Base-by-base conservation (phyloP, 2,797 vertebrate genomes). In the Anguilla obscura region DNA sequence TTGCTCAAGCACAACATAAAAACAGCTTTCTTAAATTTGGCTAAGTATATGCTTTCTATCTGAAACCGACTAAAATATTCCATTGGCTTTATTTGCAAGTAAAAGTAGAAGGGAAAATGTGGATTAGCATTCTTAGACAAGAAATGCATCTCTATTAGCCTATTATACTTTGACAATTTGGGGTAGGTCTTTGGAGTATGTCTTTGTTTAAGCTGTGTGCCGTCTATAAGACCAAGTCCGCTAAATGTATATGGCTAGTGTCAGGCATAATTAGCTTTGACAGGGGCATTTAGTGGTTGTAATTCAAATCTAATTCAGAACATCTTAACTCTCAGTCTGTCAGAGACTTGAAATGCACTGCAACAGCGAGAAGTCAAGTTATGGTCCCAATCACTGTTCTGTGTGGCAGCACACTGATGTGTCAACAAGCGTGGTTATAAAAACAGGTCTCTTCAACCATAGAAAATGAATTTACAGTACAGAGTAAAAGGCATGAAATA, bases 221-320 rank as follows among this genome's bases (percentile, higher is more conserved):
- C 96, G 94, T 94, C 92, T 96, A 95, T 95, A 96, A 95, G 95
- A 97, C 92, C 88, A 92, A 96, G 96, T 97, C 95, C 95, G 96
- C 94, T 94, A 90, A 91, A 94, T 93, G 95, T 96, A 96, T 92
- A 98, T 99, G 98, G 97, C 94, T 96, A 99, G 96, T 98, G 97
- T 99, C 98, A 98, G 96, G 94, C 90, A 90, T 99, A 99, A 99
- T 97, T 93, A 96, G 95, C 95, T 97, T 95, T 99, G 98, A 99
- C 98, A 99, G 98, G 97, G 97, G 98, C 97, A 98, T 99, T 99
- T 99, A 99, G 98, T 94, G 98, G 98, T 97, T 99, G 98, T 99
- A 99, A 99, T 99, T 99, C 98, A 99, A 99, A 99, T 99, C 98
- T 99, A 98, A 99, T 99, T 98, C 98, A 98, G 98, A 99, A 98